Evolutionary conservation across 2,113 vertebrate species (phyloP).

Genomic region (Rhombomys opimus): DNA sequence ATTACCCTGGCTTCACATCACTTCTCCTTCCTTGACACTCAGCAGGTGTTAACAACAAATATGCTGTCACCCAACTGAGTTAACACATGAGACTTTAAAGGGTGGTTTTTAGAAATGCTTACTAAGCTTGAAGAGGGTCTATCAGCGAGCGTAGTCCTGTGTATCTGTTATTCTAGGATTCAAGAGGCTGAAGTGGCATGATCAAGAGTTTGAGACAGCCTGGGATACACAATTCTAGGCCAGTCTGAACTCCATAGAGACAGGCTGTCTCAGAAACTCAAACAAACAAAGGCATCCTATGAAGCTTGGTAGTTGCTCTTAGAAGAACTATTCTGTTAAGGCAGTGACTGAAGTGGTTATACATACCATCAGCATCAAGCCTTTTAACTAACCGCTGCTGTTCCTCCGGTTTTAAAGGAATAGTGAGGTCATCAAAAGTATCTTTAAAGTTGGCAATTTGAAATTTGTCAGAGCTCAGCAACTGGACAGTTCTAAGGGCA

Average conservation of each 20-base stretch:
- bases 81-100: not conserved
- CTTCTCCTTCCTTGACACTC: not conserved
- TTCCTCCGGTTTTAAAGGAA: slow-evolving; percentile 55
- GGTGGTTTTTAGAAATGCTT: not conserved
- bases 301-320: not conserved
- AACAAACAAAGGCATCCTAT: not conserved
- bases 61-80: not conserved
- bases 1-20: not conserved
- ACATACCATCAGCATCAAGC: slow-evolving; percentile 51
- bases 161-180: not conserved
- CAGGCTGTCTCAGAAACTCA: not conserved
- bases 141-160: not conserved
- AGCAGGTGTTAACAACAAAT: not conserved
- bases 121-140: not conserved
- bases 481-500: not conserved
- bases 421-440: slow-evolving; percentile 1
- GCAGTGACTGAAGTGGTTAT: not conserved
- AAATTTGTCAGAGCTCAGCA: slow-evolving; percentile 16
- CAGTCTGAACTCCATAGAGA: not conserved
- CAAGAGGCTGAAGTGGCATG: not conserved
- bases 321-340: not conserved
- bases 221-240: not conserved
- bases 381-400: slow-evolving; percentile 1
- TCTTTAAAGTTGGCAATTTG: slow-evolving; percentile 21
- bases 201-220: not conserved